A percentile compares a stretch with the other conserved stretches of the same genome.
phyloP scores from a whole-genome alignment of 1,140 invertebrate genomes.

The Hyphantria cunea region DNA sequence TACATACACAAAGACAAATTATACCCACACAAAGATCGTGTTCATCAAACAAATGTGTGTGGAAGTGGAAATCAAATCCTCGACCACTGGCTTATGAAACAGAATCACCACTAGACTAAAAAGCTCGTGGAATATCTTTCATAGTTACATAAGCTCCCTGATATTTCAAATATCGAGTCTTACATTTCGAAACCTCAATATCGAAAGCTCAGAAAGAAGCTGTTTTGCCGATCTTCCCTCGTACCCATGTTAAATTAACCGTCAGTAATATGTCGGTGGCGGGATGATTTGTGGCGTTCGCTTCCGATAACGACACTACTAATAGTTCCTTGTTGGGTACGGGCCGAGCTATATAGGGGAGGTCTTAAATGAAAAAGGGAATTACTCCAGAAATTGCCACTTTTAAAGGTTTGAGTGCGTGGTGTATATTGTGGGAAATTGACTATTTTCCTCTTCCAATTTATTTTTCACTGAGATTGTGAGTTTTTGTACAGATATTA shows the following conservation, averaged over 20 bases:
- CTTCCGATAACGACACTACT: constrained; percentile 30
- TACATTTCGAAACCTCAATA: too few species aligned
- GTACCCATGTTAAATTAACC: constrained; percentile 40
- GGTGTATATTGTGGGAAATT: not conserved
- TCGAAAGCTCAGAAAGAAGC: too few species aligned
- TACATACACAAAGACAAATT: too few species aligned
- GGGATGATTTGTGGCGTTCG: constrained; percentile 49
- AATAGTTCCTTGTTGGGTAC: constrained; percentile 30
- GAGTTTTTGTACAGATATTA: not conserved
- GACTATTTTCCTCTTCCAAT: too few species aligned
- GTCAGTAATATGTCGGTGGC: constrained; percentile 33
- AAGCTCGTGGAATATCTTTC: too few species aligned
- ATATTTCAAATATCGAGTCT: too few species aligned
- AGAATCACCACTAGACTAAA: too few species aligned
- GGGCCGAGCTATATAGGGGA: constrained; percentile 6
- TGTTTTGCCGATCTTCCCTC: not conserved
- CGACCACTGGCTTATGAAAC: too few species aligned
- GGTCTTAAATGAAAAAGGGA: constrained; percentile 27
- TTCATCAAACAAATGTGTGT: too few species aligned
- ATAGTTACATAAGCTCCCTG: too few species aligned
- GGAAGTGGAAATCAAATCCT: too few species aligned
- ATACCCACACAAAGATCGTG: too few species aligned
- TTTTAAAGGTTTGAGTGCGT: not conserved
- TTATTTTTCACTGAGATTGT: not conserved
- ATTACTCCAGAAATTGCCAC: constrained; percentile 6